A percentile compares a stretch with the other conserved stretches of the same genome.
phyloP scores from a whole-genome alignment of 2,888 invertebrate genomes.

The Sphaerophoria rueppellii region DNA sequence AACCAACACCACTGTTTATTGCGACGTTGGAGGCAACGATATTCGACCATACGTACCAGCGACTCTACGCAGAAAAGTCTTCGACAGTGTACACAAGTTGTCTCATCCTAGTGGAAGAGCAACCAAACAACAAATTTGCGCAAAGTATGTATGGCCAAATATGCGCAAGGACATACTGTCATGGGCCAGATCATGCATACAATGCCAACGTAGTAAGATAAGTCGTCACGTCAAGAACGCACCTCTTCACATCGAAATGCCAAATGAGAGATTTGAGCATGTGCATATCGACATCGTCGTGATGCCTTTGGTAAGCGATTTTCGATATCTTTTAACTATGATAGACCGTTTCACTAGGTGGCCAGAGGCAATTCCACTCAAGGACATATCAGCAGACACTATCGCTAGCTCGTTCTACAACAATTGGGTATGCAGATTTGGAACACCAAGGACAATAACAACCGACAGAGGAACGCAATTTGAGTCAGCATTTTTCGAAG shows the following conservation, averaged over 20 bases:
- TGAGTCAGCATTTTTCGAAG: constrained; percentile 13
- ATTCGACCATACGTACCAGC: constrained; percentile 22
- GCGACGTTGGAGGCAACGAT: constrained; percentile 14
- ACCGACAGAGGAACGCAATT: constrained; percentile 35
- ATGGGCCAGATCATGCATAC: constrained; percentile 32
- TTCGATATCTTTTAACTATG: constrained; percentile 39
- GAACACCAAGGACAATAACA: constrained; percentile 31
- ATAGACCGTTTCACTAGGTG: constrained; percentile 41
- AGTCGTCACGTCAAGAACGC: constrained; percentile 37
- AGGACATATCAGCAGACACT: neutral
- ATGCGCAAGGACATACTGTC: constrained; percentile 38
- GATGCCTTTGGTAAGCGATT: constrained; percentile 21
- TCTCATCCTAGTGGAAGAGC: constrained; percentile 34
- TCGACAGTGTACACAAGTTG: constrained; percentile 13
- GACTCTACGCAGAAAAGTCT: constrained; percentile 12
- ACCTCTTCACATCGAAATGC: constrained; percentile 46
- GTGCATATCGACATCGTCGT: constrained; percentile 43
- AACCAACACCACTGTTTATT: constrained; percentile 19
- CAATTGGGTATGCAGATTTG: neutral
- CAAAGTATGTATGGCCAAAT: constrained; percentile 46
- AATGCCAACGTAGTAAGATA: constrained; percentile 31
- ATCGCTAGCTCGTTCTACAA: neutral
- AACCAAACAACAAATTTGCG: constrained; percentile 14
- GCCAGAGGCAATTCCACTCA: constrained; percentile 38
- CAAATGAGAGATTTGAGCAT: constrained; percentile 33